Conservation (phyloP, 1,140 invertebrate genomes). For the Neodiprion virginianus region DNA sequence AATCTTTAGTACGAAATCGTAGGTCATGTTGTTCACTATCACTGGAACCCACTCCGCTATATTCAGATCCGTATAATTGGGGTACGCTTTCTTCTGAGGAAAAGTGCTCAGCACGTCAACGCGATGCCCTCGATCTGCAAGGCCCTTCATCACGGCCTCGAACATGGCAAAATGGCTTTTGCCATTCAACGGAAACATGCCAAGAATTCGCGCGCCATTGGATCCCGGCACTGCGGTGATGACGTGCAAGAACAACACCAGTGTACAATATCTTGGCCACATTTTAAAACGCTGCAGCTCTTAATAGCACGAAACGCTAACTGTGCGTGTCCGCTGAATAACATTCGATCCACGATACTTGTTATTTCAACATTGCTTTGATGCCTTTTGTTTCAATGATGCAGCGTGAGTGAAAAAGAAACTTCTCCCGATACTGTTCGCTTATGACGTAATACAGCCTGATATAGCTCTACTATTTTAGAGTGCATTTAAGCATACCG, state of each 20-base stretch:
- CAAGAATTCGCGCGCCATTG: slow-evolving; percentile 34
- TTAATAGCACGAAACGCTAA: background rate
- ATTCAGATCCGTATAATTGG: slow-evolving; percentile 48
- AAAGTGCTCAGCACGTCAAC: slow-evolving; percentile 64
- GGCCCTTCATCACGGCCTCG: slow-evolving; percentile 58
- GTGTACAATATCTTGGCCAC: background rate
- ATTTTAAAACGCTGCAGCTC: background rate
- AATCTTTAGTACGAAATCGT: background rate
- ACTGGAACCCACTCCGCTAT: slow-evolving; percentile 36
- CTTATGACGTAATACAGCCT: too few species aligned
- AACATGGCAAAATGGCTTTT: slow-evolving; percentile 65
- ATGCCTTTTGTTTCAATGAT: too few species aligned
- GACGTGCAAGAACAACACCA: background rate
- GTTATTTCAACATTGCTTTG: background rate
- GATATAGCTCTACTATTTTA: too few species aligned
- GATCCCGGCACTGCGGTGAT: background rate
- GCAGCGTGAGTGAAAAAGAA: too few species aligned
- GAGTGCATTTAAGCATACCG: too few species aligned
- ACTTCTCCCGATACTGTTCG: too few species aligned
- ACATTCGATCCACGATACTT: background rate
- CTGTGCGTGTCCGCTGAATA: background rate
- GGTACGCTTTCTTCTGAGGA: slow-evolving; percentile 42
- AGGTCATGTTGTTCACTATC: slow-evolving; percentile 36
- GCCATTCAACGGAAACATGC: slow-evolving; percentile 55
- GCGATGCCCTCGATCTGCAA: slow-evolving; percentile 63